Base-by-base conservation (phyloP, 2,797 vertebrate genomes). In the Parambassis ranga region DNA sequence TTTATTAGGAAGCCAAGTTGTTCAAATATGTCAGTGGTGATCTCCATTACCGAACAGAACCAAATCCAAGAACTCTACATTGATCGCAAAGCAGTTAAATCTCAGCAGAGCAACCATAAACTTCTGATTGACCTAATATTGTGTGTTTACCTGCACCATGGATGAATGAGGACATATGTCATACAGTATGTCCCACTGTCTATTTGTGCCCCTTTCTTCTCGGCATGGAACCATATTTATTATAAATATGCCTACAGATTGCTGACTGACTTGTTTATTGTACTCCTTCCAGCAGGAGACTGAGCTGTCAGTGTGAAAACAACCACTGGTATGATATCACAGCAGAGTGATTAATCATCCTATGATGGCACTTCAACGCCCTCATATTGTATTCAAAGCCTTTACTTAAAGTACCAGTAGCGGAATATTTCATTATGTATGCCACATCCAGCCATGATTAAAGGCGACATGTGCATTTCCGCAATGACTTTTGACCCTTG, bases 11-110 rank as follows among this genome's bases (percentile, higher is more conserved):
- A 38, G 42, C 38, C 46, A 27, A 35, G 42, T 35, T 46, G 41
- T 59, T 59, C 15, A 58, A 19, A 59, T 35, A 37, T 38, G 48
- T 47, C 38, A 46, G n/a, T n/a, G n/a, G n/a, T n/a, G n/a, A n/a
- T n/a, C n/a, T n/a, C n/a, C n/a, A n/a, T n/a, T n/a, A n/a, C n/a
- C n/a, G n/a, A 10, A 52, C 31, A 55, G 16, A 43, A 49, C 30
- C 7, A 49, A 37, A 59, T 27, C 7, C n/a, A 15, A 15, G 23
- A 24, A 33, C 4, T 19, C 14, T 3, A n/a, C 6, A 31, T 28
- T 18, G 26, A 57, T 51, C 32, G 43, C 9, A 3, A 2, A 26
- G 39, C 15, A 10, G 18, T 39, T 15, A 43, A 52, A 65, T 13
- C 37, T 16, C 23, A 24, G 24, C 19, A 38, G 7, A 13, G 11